Evolutionary conservation across 2,888 invertebrate genomes (phyloP), one percentile per base, ranked within the genome.

Genomic region (Hypolimnas misippus): DNA sequence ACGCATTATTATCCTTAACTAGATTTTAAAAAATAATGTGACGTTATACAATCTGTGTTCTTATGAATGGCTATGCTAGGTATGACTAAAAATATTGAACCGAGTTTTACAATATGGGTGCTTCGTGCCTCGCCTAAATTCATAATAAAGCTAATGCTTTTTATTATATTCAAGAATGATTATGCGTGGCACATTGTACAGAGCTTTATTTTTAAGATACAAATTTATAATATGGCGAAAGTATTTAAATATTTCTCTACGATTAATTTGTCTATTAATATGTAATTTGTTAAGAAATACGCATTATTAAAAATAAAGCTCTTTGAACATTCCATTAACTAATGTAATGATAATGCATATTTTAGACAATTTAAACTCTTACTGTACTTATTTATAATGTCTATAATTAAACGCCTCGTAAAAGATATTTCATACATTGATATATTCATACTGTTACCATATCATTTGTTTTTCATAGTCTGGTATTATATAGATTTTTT

Each of bases 401-500:
- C 58, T 59, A 62, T 62, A 29, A 49, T 59, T 58, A 55, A 62
- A 64, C 62, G 62, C 64, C 62, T 56, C 57, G 63, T 56, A 59
- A 57, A 61, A 42, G 44, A 66, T 66, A 57, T 67, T 70, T 84
- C 80, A 74, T 81, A 80, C 76, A 76, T 73, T 78, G 56, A 59
- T 80, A 81, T 83, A 83, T 85, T 82, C 76, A 78, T 82, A 82
- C 82, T 87, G 83, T 87, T 89, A 83, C 82, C 88, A 89, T 89
- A 90, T 89, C 87, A 87, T 83, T 85, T 87, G 83, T 86, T 89
- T 87, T 87, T 87, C 83, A 82, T 86, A 84, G 82, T 88, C 84
- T 85, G 86, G 81, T 84, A 79, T 46, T 21, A 46, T 81, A 81
- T 81, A 85, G 80, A 83, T 83, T 85, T 87, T 77, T 88, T 89